phyloP scores from a whole-genome alignment of 2,888 invertebrate species.

The Spialia ferax region DNA sequence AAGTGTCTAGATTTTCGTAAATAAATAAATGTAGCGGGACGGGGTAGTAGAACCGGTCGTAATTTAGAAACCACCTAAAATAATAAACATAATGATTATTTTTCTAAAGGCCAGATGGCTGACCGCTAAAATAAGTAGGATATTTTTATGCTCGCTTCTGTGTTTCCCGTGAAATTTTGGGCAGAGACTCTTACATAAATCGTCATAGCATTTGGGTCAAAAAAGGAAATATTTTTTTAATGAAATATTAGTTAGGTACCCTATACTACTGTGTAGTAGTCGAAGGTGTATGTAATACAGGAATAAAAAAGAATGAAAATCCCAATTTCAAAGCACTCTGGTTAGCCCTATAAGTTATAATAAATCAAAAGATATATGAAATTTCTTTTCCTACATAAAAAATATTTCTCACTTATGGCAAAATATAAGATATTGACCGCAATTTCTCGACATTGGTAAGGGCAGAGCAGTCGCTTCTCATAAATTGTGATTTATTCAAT shows the following conservation, averaged over 20 bases:
- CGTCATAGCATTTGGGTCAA: no score
- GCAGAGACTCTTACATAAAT: no score
- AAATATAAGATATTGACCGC: conserved; percentile 22
- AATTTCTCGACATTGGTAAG: conserved; percentile 17
- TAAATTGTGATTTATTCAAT: conserved; percentile 39
- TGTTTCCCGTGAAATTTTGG: no score
- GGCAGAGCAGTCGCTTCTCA: conserved; percentile 26
- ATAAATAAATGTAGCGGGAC: background rate
- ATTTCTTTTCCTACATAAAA: background rate
- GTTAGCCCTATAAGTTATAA: background rate
- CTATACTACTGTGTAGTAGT: no score
- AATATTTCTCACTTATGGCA: background rate
- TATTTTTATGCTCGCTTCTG: no score
- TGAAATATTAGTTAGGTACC: no score
- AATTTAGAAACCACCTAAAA: background rate
- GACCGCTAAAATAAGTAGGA: no score
- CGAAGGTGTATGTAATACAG: no score
- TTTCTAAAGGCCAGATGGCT: no score
- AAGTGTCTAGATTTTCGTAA: background rate
- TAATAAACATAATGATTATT: background rate
- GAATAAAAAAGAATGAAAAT: no score
- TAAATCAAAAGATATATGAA: background rate
- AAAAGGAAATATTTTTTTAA: no score
- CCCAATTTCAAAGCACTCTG: no score
- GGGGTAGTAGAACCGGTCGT: background rate